Conservation (phyloP, 2,888 invertebrate genomes). For the Teleogryllus oceanicus region DNA sequence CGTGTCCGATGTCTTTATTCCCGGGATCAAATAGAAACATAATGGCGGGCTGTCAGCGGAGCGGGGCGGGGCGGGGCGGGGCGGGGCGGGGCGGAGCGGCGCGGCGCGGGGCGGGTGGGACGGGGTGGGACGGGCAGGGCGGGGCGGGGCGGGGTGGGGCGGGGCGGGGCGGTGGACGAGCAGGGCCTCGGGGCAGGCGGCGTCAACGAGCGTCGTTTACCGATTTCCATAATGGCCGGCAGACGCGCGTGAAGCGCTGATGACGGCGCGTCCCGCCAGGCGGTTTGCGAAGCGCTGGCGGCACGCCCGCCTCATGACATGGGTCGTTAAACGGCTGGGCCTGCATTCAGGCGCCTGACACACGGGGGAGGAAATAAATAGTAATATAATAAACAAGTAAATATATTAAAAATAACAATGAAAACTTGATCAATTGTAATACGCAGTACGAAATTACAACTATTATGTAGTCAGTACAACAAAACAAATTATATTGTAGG, state of each 20-base stretch:
- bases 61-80: neutral
- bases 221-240: conserved; percentile 6
- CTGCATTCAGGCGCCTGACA: too few species aligned
- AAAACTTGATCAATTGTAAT: too few species aligned
- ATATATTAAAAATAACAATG: too few species aligned
- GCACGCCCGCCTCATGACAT: too few species aligned
- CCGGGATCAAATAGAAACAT: conserved; percentile 2
- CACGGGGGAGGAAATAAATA: too few species aligned
- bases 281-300: neutral
- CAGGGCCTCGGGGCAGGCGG: neutral
- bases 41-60: neutral
- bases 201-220: neutral
- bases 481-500: too few species aligned
- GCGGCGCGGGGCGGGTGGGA: too few species aligned
- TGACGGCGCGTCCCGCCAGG: neutral
- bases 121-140: neutral
- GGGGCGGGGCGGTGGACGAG: neutral
- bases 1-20: conserved; percentile 1
- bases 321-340: too few species aligned
- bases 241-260: neutral
- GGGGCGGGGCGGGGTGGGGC: neutral
- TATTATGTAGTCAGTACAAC: too few species aligned
- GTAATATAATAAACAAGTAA: too few species aligned
- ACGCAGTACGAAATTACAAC: too few species aligned
- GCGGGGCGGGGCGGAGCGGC: neutral